A percentile compares a stretch with the other conserved stretches of the same genome.
Conservation (phyloP, 2,113 vertebrate species). For the Saimiri boliviensis region DNA sequence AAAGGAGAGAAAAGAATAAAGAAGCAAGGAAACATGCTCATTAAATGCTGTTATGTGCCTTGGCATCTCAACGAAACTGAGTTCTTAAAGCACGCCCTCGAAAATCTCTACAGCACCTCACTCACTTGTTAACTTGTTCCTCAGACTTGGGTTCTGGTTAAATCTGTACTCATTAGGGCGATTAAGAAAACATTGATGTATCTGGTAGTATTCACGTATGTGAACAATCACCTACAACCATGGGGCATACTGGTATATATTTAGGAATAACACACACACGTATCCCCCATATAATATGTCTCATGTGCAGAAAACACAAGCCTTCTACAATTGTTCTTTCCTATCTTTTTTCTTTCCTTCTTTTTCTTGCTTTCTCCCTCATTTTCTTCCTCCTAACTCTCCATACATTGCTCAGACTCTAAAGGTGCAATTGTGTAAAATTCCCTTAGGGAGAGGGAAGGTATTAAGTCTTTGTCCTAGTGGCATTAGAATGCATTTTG, state of each 20-base stretch:
- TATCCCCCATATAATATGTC: neutral
- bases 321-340: neutral
- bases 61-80: neutral
- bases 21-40: fast-evolving
- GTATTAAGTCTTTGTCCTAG: neutral
- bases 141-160: neutral
- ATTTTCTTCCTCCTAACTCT: neutral
- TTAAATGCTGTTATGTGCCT: neutral
- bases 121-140: neutral
- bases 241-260: neutral
- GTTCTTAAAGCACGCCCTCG: neutral
- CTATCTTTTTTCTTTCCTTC: neutral
- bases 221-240: neutral
- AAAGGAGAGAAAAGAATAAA: too few species aligned
- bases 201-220: neutral
- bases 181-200: neutral
- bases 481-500: neutral
- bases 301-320: neutral
- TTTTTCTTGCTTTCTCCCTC: neutral
- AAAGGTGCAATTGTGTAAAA: neutral
- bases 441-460: neutral
- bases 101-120: neutral
- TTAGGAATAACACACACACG: neutral
- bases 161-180: neutral
- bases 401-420: neutral